Evolutionary conservation across 2,888 invertebrate genomes (phyloP), one percentile per base, ranked within the genome.

Genomic region (Yponomeuta cagnagella): DNA sequence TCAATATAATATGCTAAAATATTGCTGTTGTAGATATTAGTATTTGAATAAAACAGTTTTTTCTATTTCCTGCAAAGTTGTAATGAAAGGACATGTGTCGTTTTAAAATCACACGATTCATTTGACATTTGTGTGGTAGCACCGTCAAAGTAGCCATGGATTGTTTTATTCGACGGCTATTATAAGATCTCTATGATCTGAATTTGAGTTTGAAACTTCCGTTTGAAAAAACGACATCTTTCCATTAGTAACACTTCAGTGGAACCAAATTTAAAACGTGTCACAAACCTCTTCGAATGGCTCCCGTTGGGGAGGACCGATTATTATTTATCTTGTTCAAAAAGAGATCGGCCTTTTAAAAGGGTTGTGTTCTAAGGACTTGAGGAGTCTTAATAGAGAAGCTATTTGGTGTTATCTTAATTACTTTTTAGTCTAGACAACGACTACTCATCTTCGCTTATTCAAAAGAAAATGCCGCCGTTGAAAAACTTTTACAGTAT

Each of bases 321-420:
- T 87, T 81, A 88, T 80, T 77, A 80, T 74, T 82, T 84, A 87
- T 87, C 84, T 82, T 69, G 74, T 70, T 63, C 71, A 71, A 72
- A 64, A 77, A 77, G 80, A 78, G 80, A 77, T 75, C 76, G 74
- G 75, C 77, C 74, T 77, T 75, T 81, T 43, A 77, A 88, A 89
- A 90, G 89, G 88, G 88, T 89, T 90, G 80, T 78, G 52, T 76
- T 85, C 86, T 83, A 43, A 43, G 43, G 43, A 84, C 75, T 76
- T 77, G 69, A 71, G 23, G 48, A 10, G 30, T 33, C 31, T 48
- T 69, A 37, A 67, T 37, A 30, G n/a, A 67, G 15, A 75, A 75
- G 73, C 52, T 15, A 52, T 52, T 52, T 52, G 52, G 52, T 52
- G 77, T 83, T 86, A 89, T 90, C 89, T 89, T 81, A 87, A 89